Base-by-base conservation (phyloP, 2,888 invertebrate species). In the Fragum whitleyi region DNA sequence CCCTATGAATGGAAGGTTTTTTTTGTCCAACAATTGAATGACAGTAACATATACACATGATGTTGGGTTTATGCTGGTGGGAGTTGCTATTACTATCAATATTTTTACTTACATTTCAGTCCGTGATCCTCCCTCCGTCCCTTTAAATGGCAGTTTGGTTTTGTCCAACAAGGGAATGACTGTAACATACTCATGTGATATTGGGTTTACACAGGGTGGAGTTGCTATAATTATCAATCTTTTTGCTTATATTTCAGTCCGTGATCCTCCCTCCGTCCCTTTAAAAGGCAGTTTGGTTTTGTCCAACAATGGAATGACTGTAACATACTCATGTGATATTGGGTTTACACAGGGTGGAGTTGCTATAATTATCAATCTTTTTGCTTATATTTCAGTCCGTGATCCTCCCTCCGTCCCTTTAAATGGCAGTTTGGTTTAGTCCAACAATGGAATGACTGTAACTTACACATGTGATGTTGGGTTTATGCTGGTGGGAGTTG, bases 1-100 rank as follows among this genome's bases (percentile, higher is more conserved):
- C 21, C 83, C 77, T 14, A 21, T 9, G 6, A 76, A 83, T 71
- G 83, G 77, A 21, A 32, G 7, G 11, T 23, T 77, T 19, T 9
- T 42, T 16, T 19, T 79, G 19, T 42, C 55, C n/a, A 59, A 47
- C 26, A 71, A 23, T 39, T 70, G 76, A 9, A 74, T 32, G 14
- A 72, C 59, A 1, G 74, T 55, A 0, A 42, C 47, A 2, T 74
- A 62, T 39, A 59, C 51, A 6, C 74, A 74, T 29, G 32, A 74
- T 28, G n/a, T 57, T 23, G 74, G 69, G 1, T 78, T 68, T 47
- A 69, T 61, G n/a, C 16, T 78, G n/a, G 61, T 59, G n/a, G 78
- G 78, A 3, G 53, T 32, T n/a, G 14, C n/a, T 11, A 26, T 14
- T 3, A n/a, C n/a, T n/a, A n/a, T n/a, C n/a, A n/a, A n/a, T n/a